phyloP scores from a whole-genome alignment of 1,140 invertebrate species.

The Pseudomyrmex sp. region DNA sequence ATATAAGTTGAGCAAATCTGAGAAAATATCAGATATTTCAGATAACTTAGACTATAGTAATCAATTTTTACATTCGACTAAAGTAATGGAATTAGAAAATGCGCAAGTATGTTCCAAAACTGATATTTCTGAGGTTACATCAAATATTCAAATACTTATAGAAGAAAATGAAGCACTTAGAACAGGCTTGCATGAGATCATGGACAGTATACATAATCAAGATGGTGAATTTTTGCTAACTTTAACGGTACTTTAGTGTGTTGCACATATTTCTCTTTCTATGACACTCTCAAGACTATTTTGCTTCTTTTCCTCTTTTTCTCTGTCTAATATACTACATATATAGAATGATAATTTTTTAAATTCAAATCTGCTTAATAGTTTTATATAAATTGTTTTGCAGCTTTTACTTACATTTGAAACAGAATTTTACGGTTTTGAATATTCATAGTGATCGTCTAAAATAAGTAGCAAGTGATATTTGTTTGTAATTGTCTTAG shows the following conservation, averaged over 20 bases:
- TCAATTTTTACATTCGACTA: constrained; percentile 71
- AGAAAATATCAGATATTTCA: constrained; percentile 57
- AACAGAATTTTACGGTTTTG: no score
- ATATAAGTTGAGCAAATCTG: constrained; percentile 71
- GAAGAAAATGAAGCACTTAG: constrained; percentile 91
- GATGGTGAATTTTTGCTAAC: constrained; percentile 84
- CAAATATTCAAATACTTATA: constrained; percentile 85
- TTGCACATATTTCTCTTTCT: constrained; percentile 64
- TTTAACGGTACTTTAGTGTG: constrained; percentile 73
- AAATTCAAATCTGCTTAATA: constrained; percentile 13
- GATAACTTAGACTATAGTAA: constrained; percentile 23
- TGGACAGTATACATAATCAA: constrained; percentile 87
- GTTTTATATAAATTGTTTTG: background rate
- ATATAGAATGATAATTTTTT: constrained; percentile 5
- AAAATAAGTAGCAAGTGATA: background rate
- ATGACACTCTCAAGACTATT: constrained; percentile 4
- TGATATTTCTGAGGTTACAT: constrained; percentile 76
- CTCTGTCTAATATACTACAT: background rate
- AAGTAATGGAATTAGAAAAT: constrained; percentile 65
- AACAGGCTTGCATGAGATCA: constrained; percentile 89
- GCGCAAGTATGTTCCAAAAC: constrained; percentile 54
- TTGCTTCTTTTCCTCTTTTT: background rate
- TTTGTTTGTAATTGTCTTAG: constrained; percentile 67
- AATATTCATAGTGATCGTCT: background rate
- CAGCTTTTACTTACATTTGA: no score